Evolutionary conservation across 2,888 invertebrate species (phyloP), one percentile per base, ranked within the genome.

Genomic region (Tubulanus polymorphus): DNA sequence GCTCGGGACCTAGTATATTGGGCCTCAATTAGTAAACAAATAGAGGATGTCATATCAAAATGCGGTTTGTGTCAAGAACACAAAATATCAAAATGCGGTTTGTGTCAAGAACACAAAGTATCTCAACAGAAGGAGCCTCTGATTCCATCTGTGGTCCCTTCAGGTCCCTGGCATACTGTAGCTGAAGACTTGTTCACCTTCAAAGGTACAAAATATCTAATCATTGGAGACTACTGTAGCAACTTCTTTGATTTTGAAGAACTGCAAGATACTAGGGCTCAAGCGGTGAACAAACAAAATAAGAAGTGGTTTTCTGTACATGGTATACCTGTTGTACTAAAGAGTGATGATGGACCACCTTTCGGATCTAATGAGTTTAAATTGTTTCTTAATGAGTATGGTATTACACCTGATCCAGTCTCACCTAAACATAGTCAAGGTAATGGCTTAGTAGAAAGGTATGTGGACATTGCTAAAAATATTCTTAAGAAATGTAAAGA

Each of bases 41-140:
- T n/a, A 18, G 46, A 45, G 23, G 23, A 45, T 18, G 8, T n/a
- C 8, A 8, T 10, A n/a, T 18, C 10, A n/a, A n/a, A 45, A n/a
- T 45, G 46, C 23, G n/a, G 12, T 18, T n/a, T n/a, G 23, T 45
- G 46, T 18, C 46, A 45, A 18, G 46, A 45, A 45, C n/a, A 45
- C 18, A 10, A 23, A 10, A 20, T 49, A 15, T 12, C 5, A 12
- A 3, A 18, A 32, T 49, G 49, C 28, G 20, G 10, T 8, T n/a
- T 29, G 18, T 49, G 32, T 30, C 23, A 46, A 27, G 37, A 51
- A 15, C 48, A 37, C 25, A 41, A 50, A 30, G 25, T 29, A 1
- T 48, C 56, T 37, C 59, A 60, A 56, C 47, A 35, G 18, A 54
- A 57, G 35, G 58, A 63, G 32, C 37, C 59, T 10, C 47, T 63